Evolutionary conservation across 1,140 invertebrate genomes (phyloP), one percentile per base, ranked within the genome.

Genomic region (Drosophila tsacasi): DNA sequence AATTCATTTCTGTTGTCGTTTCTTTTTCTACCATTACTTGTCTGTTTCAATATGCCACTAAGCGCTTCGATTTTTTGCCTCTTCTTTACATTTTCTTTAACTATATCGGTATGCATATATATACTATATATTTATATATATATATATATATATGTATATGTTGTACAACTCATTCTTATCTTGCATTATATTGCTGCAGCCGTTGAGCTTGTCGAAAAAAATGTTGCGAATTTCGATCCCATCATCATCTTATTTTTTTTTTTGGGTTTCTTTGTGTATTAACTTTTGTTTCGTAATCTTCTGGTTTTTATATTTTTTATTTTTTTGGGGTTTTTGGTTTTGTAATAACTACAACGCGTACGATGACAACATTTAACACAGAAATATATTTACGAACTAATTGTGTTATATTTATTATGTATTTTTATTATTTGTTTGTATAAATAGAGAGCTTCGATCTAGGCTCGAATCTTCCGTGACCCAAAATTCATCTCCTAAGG

Each of bases 341-440:
- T 87, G 80, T 85, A 91, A 84, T 89, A 91, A 91, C 89, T 91
- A 91, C 89, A 91, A 91, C 79, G 90, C 82, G 90, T 91, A 91
- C 90, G 89, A 89, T 79, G 89, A 91, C 89, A 91, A 91, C 89
- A 91, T 83, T 91, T 91, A 91, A 91, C 89, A 91, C 90, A 91
- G 89, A 91, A 85, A 92, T 90, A 85, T 89, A 87, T 87, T 91
- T 91, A 91, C 81, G 84, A 87, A 69, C 84, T 91, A 84, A 79
- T 76, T 81, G 68, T 81, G 25, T 82, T 66, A 79, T 81, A 61
- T 73, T 75, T 54, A 23, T 57, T 39, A 57, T 39, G 35, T 55
- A 50, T 62, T 46, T 55, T 40, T 76, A 62, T 78, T 66, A 52
- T 84, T 63, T 79, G 44, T 76, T 61, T 59, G 42, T 77, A 50